Base-by-base conservation (phyloP, 1,140 invertebrate species). In the Mylabris phalerata region DNA sequence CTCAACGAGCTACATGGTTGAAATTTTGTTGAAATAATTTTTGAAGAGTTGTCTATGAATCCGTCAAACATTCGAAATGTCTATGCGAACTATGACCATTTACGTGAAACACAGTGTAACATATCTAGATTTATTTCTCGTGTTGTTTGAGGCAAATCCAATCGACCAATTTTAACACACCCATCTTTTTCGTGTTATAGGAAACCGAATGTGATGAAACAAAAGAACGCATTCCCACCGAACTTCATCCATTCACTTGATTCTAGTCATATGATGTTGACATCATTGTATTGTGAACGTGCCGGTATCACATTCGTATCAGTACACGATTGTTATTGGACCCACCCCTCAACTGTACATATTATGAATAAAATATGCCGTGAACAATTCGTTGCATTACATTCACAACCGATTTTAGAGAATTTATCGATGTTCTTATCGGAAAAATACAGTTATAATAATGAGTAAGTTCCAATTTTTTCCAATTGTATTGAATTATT, bases 311-410 rank as follows among this genome's bases (percentile, higher is more conserved):
- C 90, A 38, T 99, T 95, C 80, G 92, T 93, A 3, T 96, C 96
- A 0, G 95, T 99, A 9, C 98, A 99, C 74, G 98, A 99, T 78
- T 99, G 96, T 73, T 99, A 89, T 77, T 99, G 98, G 98, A 99
- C 97, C 6, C 98, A 99, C 79, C 84, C 96, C 0, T 83, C 78
- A 55, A 84, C 87, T 51, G 90, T 98, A 13, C 83, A 91, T 54
- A 74, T 78, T 19, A 95, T 99, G 94, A 98, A 95, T 75, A 83
- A 85, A 81, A 87, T 95, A 50, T 98, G 95, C 70, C 80, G 97
- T 42, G 86, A 99, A 73, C 94, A 99, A 75, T 99, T 99, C 78
- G 88, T 98, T 9, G 84, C 87, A 0, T 79, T 99, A 6, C 95
- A 99, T 76, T 90, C 86, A 13, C 80, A 96, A 70, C 94, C 95